phyloP scores from a whole-genome alignment of 2,113 vertebrate genomes.

The Mobula birostris region DNA sequence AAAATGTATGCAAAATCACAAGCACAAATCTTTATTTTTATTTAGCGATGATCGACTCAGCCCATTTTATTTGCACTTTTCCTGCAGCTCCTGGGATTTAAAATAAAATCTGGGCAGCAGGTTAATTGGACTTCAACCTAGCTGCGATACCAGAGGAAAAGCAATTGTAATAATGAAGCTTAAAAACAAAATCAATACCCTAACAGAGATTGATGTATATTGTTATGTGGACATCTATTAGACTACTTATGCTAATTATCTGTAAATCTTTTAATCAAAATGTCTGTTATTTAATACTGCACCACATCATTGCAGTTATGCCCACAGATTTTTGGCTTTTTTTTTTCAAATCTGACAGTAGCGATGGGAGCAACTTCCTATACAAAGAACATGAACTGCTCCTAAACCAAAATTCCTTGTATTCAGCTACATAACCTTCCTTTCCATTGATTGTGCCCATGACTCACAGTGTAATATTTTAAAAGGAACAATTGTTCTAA shows the following conservation, averaged over 20 bases:
- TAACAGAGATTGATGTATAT: not conserved
- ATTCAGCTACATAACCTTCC: not conserved
- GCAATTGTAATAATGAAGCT: constrained; percentile 33
- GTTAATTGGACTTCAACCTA: constrained; percentile 12
- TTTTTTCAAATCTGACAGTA: not conserved
- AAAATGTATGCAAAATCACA: not conserved
- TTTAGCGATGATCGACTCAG: not conserved
- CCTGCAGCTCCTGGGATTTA: not conserved
- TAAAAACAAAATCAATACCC: constrained; percentile 25
- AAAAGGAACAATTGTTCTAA: not conserved
- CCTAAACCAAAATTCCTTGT: not conserved
- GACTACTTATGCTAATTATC: not conserved
- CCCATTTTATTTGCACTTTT: not conserved
- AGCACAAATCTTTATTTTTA: not conserved
- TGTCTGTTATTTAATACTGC: not conserved
- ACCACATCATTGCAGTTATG: not conserved
- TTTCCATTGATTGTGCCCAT: not conserved
- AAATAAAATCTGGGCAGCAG: not conserved
- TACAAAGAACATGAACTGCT: not conserved
- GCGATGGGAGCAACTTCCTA: not conserved
- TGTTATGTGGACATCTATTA: constrained; percentile 7
- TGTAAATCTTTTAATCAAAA: not conserved
- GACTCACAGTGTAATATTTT: not conserved
- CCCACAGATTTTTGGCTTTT: not conserved
- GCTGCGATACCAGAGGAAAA: not conserved